Evolutionary conservation across 2,888 invertebrate genomes (phyloP).

Genomic region (Spodoptera picta): DNA sequence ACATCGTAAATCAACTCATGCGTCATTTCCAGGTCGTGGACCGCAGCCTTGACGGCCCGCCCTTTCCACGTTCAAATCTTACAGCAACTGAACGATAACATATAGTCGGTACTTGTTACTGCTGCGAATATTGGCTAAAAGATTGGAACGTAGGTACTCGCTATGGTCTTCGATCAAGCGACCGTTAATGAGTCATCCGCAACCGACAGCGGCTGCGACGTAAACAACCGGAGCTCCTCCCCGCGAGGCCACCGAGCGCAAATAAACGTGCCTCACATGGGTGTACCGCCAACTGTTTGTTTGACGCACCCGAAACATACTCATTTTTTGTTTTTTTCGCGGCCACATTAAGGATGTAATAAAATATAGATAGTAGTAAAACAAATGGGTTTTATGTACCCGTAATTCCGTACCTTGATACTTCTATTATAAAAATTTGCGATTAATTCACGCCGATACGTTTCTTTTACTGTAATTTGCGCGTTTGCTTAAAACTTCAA

Average conservation of each 20-base stretch:
- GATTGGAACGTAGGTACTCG: constrained; percentile 60
- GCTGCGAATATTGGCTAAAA: constrained; percentile 44
- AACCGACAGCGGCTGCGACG: constrained; percentile 64
- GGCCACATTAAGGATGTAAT: constrained; percentile 13
- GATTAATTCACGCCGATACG: too few species aligned
- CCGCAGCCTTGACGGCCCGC: constrained; percentile 67
- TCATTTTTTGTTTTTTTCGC: constrained; percentile 33
- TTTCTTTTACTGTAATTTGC: too few species aligned
- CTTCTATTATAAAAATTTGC: not conserved
- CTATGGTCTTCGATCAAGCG: constrained; percentile 64
- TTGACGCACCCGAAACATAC: constrained; percentile 57
- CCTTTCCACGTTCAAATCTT: constrained; percentile 35
- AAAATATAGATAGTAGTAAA: too few species aligned
- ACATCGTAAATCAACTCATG: constrained; percentile 18
- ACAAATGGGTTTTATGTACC: too few species aligned
- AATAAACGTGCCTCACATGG: constrained; percentile 79
- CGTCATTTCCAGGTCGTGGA: constrained; percentile 76
- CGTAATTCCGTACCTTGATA: constrained; percentile 3
- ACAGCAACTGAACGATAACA: constrained; percentile 35
- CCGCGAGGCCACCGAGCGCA: constrained; percentile 76
- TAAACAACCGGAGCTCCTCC: constrained; percentile 76
- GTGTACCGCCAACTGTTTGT: constrained; percentile 70
- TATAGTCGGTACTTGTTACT: constrained; percentile 34
- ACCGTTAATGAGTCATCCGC: constrained; percentile 78
- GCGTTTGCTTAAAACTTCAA: too few species aligned